Conservation (phyloP, 2,888 invertebrate species). For the Rhodophaea formosa region DNA sequence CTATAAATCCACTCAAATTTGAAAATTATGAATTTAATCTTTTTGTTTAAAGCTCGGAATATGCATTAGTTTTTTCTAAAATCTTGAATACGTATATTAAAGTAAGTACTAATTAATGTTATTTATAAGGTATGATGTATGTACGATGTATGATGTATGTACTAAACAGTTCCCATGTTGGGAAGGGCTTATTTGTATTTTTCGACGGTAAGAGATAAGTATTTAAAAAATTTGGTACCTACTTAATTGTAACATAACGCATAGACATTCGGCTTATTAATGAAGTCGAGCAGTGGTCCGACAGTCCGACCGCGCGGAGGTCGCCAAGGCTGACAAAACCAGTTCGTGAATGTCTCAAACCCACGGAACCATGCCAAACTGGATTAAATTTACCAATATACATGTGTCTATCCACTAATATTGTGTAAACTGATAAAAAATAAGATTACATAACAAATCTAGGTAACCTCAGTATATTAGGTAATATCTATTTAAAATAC, state of each 20-base stretch:
- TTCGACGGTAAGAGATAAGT: not conserved
- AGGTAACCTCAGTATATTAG: not conserved
- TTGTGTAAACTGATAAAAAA: conserved; percentile 10
- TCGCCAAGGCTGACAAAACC: conserved; percentile 19
- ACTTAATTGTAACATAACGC: not conserved
- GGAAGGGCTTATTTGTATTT: too few relatives aligned
- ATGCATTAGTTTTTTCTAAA: too few relatives aligned
- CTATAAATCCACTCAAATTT: too few relatives aligned
- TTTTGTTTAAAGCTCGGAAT: too few relatives aligned
- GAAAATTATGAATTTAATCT: too few relatives aligned
- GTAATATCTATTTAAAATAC: too few relatives aligned
- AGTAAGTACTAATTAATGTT: too few relatives aligned
- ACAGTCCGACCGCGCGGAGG: conserved; percentile 24
- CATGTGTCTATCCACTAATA: not conserved
- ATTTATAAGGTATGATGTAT: too few relatives aligned
- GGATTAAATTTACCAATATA: conserved; percentile 3
- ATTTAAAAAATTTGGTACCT: not conserved
- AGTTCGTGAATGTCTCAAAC: conserved; percentile 16
- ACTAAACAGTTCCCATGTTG: too few relatives aligned
- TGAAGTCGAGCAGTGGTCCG: conserved; percentile 25
- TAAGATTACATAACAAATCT: not conserved
- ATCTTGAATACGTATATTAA: too few relatives aligned
- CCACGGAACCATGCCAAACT: conserved; percentile 4
- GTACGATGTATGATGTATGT: too few relatives aligned
- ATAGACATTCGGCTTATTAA: conserved; percentile 26